phyloP scores from a whole-genome alignment of 2,888 invertebrate species.

The Synergus japonicus region DNA sequence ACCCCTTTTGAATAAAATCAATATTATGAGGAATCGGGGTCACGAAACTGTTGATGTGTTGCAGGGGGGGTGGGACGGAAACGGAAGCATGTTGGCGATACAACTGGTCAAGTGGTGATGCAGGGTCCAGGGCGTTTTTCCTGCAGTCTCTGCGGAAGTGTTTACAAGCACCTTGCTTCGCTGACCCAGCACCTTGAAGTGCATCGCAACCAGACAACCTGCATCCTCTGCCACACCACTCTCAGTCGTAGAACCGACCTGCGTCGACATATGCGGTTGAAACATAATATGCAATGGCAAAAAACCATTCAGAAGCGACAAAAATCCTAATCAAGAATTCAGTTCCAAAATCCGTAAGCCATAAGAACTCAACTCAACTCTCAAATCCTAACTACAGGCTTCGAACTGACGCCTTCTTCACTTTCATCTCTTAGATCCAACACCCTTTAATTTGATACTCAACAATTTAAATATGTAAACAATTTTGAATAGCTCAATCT shows the following conservation, averaged over 20 bases:
- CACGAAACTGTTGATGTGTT: conserved; percentile 77
- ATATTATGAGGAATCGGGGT: conserved; percentile 70
- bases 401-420: too few relatives aligned
- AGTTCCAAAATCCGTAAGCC: conserved; percentile 65
- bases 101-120: conserved; percentile 77
- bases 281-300: conserved; percentile 77
- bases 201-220: conserved; percentile 77
- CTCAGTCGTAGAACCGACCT: conserved; percentile 77
- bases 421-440: too few relatives aligned
- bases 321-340: conserved; percentile 71
- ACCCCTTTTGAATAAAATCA: conserved; percentile 40
- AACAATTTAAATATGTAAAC: too few relatives aligned
- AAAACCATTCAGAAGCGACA: conserved; percentile 75
- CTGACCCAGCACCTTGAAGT: conserved; percentile 77
- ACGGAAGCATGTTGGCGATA: conserved; percentile 76
- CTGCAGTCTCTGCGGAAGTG: conserved; percentile 77
- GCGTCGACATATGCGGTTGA: conserved; percentile 76
- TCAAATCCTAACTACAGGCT: background rate
- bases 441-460: too few relatives aligned
- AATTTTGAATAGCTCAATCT: too few relatives aligned
- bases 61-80: conserved; percentile 77
- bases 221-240: conserved; percentile 77
- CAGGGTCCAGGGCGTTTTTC: conserved; percentile 77
- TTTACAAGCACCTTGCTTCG: conserved; percentile 77
- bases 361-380: background rate